Evolutionary conservation across 37 sponge, comb jelly and placozoan species (phyloP).

Genomic region (Aplysina aerophoba): DNA sequence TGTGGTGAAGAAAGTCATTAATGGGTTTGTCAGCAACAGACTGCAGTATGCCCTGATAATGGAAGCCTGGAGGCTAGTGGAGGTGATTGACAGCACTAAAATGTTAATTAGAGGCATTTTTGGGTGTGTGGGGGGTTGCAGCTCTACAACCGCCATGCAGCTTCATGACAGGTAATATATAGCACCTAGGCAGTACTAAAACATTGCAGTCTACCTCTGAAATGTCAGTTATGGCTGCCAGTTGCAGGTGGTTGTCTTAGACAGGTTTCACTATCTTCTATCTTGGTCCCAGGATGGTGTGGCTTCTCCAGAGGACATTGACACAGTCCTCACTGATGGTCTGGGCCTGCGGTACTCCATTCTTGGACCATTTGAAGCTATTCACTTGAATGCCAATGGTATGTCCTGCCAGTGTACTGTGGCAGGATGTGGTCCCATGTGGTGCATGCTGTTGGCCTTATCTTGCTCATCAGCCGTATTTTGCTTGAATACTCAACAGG

Average conservation of each 20-base stretch:
- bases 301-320: conserved; percentile 92
- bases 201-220: too few species aligned
- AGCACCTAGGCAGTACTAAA: too few species aligned
- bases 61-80: conserved; percentile 95
- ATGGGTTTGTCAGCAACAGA: conserved; percentile 93
- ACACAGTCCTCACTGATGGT: conserved; percentile 86
- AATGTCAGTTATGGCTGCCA: too few species aligned
- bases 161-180: too few species aligned
- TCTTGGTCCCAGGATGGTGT: conserved; percentile 94
- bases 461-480: background rate
- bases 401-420: background rate
- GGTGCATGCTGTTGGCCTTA: background rate
- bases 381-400: conserved; percentile 91
- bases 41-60: conserved; percentile 96
- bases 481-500: conserved; percentile 28
- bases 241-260: too few species aligned
- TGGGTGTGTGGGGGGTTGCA: background rate
- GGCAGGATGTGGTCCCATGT: background rate
- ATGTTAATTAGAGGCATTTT: background rate
- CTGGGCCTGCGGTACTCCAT: conserved; percentile 89
- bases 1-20: conserved; percentile 82
- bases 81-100: conserved; percentile 44
- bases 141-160: too few species aligned
- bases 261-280: too few species aligned
- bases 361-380: conserved; percentile 91